Evolutionary conservation across 2,113 vertebrate genomes (phyloP), one percentile per base, ranked within the genome.

Genomic region (Vulpes ferrilata): DNA sequence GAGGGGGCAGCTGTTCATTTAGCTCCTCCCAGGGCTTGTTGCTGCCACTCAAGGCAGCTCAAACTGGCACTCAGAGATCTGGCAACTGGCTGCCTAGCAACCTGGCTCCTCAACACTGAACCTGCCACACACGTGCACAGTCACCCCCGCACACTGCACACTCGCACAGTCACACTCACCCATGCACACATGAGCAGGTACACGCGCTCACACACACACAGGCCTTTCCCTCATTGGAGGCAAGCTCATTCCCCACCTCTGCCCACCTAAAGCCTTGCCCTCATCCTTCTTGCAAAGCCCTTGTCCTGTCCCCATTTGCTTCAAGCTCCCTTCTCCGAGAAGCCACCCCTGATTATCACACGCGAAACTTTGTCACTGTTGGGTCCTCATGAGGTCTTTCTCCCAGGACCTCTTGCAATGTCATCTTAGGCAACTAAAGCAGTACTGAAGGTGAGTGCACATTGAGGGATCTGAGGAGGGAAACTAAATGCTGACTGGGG

Each of bases 21-120:
- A 2, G 27, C 59, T 73, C 60, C 78, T 83, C 53, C 78, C 0
- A 1, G 2, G 51, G 55, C 38, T 73, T 1, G 0, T 51, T 10
- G n/a, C 38, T 74, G 73, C 69, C 74, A 32, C 22, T 60, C 27
- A 6, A 79, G 67, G 69, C 7, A 5, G 65, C 85, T 60, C 76
- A 43, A 20, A 62, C 27, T 23, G 62, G 76, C 92, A 51, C 25
- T 67, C 4, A 13, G 22, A 80, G 74, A 67, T 43, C 80, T 80
- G 76, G 80, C 43, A 8, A 43, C 53, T 22, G 88, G 67, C 93
- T 97, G 64, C 93, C 91, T 90, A 88, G 95, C 95, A 96, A 95
- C 88, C 57, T 53, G n/a, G 76, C 69, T 95, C 67, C 88, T 60
- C 88, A 35, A 32, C 12, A 15, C 38, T 12, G 53, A 64, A 25